Evolutionary conservation across 2,797 vertebrate species (phyloP).

Genomic region (Sebastes steindachneri): DNA sequence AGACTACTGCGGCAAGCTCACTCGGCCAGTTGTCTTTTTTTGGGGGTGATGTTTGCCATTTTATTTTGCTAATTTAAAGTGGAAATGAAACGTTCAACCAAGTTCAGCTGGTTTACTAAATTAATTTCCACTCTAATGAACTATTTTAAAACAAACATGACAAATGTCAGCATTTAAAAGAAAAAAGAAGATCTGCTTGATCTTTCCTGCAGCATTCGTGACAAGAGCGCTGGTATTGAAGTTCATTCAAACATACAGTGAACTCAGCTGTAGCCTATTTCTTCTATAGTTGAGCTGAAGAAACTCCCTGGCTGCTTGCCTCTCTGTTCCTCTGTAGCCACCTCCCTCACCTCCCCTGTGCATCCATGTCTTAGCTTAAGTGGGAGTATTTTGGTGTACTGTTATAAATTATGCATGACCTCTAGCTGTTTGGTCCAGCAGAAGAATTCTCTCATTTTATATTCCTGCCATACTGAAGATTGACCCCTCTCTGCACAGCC

Average conservation of each 20-base stretch:
- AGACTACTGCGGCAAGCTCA: too few relatives aligned
- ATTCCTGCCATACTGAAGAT: background rate
- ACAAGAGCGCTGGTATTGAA: background rate
- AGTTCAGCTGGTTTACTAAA: too few relatives aligned
- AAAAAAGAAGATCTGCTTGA: too few relatives aligned
- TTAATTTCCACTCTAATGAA: too few relatives aligned
- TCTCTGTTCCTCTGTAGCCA: background rate
- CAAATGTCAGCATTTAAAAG: too few relatives aligned
- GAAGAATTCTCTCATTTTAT: slow-evolving; percentile 12
- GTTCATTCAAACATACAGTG: background rate
- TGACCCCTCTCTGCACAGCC: background rate
- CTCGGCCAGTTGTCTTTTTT: too few relatives aligned
- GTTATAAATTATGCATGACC: slow-evolving; percentile 39
- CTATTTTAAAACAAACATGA: too few relatives aligned
- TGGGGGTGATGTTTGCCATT: too few relatives aligned
- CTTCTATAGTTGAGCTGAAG: background rate
- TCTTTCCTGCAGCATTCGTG: too few relatives aligned
- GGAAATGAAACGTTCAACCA: too few relatives aligned
- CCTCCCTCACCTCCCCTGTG: background rate
- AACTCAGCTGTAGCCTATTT: background rate
- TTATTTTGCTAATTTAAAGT: too few relatives aligned
- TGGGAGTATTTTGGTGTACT: slow-evolving; percentile 29
- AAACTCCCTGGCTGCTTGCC: background rate
- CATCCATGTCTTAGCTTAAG: slow-evolving; percentile 4
- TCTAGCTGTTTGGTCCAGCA: slow-evolving; percentile 9